Evolutionary conservation across 2,888 invertebrate species (phyloP).

Genomic region (Silvanus unidentatus): DNA sequence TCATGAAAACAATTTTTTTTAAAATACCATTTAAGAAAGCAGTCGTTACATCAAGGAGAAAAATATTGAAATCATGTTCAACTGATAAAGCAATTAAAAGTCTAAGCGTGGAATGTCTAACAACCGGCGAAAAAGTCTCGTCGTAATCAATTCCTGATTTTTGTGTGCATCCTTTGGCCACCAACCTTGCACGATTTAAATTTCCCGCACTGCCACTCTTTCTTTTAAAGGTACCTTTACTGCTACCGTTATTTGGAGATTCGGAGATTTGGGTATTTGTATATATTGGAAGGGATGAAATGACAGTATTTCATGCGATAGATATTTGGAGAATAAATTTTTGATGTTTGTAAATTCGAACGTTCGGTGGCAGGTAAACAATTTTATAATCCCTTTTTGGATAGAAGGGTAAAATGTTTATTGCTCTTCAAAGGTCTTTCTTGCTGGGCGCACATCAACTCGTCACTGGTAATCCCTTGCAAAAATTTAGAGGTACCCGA

Average conservation of each 20-base stretch:
- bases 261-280: slow-evolving; percentile 19
- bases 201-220: slow-evolving; percentile 8
- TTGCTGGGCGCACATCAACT: no score
- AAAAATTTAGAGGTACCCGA: no score
- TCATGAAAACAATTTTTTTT: slow-evolving; percentile 20
- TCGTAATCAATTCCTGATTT: slow-evolving; percentile 10
- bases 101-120: slow-evolving; percentile 18
- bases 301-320: slow-evolving; percentile 15
- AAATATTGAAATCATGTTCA: slow-evolving; percentile 16
- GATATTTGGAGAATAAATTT: no score
- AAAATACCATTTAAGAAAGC: slow-evolving; percentile 24
- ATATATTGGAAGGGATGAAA: slow-evolving; percentile 18
- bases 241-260: slow-evolving; percentile 1
- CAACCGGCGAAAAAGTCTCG: slow-evolving; percentile 20
- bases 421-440: no score
- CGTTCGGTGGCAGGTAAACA: no score
- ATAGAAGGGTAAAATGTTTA: no score
- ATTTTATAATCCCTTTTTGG: no score
- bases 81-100: slow-evolving; percentile 23
- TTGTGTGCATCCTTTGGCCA: slow-evolving; percentile 16
- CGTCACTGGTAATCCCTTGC: no score
- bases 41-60: slow-evolving; percentile 22
- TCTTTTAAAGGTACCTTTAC: slow-evolving; percentile 16
- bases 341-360: no score
- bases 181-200: slow-evolving; percentile 11